These are phyloP conservation scores for Nephrotoma appendiculata DNA, from an alignment of 2,888 invertebrate genomes.

Conservation along the genomic window DNA sequence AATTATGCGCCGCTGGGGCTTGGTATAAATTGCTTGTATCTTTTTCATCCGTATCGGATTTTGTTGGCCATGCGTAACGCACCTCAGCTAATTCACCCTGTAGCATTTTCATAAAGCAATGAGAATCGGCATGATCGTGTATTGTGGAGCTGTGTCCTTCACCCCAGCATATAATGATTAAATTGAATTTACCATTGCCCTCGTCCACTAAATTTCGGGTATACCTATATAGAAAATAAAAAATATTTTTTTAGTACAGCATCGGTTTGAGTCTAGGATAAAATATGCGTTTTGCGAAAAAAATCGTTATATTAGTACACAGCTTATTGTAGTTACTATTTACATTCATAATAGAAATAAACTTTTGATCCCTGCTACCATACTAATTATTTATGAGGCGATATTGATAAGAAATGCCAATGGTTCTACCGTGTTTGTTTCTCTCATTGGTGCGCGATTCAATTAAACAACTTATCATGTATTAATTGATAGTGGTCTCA, in stretches of 20 bases:
- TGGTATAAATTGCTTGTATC: slow-evolving; percentile 14
- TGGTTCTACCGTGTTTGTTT: no score
- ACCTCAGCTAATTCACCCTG: slow-evolving; percentile 73
- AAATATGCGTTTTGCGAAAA: background rate
- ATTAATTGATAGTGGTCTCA: background rate
- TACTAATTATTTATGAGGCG: background rate
- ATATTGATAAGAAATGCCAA: background rate
- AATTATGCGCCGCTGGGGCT: slow-evolving; percentile 7
- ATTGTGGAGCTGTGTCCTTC: slow-evolving; percentile 89
- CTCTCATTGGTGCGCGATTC: background rate
- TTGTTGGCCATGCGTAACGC: slow-evolving; percentile 19
- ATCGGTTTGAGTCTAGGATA: background rate
- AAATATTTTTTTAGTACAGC: background rate
- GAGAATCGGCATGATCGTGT: slow-evolving; percentile 91
- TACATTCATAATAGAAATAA: background rate
- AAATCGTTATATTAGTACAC: background rate
- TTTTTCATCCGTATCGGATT: slow-evolving; percentile 7
- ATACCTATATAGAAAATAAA: slow-evolving; percentile 43
- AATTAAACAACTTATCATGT: background rate
- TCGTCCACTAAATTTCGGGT: slow-evolving; percentile 91
- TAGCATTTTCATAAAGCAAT: slow-evolving; percentile 95
- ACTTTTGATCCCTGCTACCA: background rate
- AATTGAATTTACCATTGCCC: slow-evolving; percentile 94
- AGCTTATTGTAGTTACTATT: background rate
- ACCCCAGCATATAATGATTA: slow-evolving; percentile 97